Percentiles rank a stretch among this genome's conserved stretches.
These are phyloP conservation scores for Ditylenchus weischeri DNA, from an alignment of 2,888 invertebrate genomes.

Conservation along the genomic window DNA sequence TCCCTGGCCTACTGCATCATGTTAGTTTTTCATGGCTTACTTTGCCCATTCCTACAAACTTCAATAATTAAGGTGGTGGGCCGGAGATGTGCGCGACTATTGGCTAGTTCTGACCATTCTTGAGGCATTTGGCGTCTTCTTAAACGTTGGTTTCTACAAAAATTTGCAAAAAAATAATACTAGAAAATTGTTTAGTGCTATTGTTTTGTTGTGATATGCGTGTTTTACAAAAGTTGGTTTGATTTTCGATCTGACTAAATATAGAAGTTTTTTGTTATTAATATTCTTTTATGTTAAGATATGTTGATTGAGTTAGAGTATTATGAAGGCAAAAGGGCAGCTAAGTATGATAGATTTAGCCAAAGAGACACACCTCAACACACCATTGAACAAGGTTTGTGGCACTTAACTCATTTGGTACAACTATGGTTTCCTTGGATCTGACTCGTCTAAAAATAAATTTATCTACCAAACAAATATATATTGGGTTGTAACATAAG, in stretches of 20 bases:
- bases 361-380: slow-evolving; percentile 19
- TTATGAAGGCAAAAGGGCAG: slow-evolving; percentile 46
- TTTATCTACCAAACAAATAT: too few relatives aligned
- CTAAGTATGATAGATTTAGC: slow-evolving; percentile 34
- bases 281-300: slow-evolving; percentile 6
- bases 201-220: slow-evolving; percentile 51
- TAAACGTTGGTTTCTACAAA: slow-evolving; percentile 52
- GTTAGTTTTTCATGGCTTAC: background rate
- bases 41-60: background rate
- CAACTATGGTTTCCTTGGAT: too few relatives aligned
- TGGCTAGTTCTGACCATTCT: slow-evolving; percentile 58
- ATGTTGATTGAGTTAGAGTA: slow-evolving; percentile 47
- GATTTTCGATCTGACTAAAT: too few relatives aligned
- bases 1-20: slow-evolving; percentile 56
- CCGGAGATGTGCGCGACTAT: slow-evolving; percentile 57
- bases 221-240: slow-evolving; percentile 44
- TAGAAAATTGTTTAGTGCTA: slow-evolving; percentile 32
- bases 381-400: slow-evolving; percentile 16
- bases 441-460: too few relatives aligned
- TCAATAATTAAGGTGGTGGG: slow-evolving; percentile 48
- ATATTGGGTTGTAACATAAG: too few relatives aligned
- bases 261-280: too few relatives aligned
- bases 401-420: too few relatives aligned
- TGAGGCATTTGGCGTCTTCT: slow-evolving; percentile 52
- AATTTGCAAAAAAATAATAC: too few relatives aligned